Evolutionary conservation across 2,113 vertebrate genomes (phyloP), one percentile per base, ranked within the genome.

Genomic region (Xyrauchen texanus): DNA sequence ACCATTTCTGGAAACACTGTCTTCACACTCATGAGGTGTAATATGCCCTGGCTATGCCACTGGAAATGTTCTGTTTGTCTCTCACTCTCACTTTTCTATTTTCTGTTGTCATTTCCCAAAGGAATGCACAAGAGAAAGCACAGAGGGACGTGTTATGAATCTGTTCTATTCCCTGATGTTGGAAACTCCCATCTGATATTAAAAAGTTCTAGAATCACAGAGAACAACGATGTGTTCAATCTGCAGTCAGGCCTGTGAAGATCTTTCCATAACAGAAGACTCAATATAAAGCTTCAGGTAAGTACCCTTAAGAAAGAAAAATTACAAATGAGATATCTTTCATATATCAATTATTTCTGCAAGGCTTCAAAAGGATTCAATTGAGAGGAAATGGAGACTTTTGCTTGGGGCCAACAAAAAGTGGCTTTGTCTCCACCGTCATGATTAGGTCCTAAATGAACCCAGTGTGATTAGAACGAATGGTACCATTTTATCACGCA

Each of bases 81-180:
- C 55, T 72, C 55, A 73, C n/a, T 8, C n/a, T n/a, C 8, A 5
- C 12, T 73, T 72, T 72, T 73, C 70, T 73, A 73, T 73, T 73
- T 72, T 73, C 55, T 73, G 70, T 46, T 15, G 55, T 42, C 57
- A 16, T 11, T 64, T 63, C 46, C 4, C 15, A 44, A 42, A 58
- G 47, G 6, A 72, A 12, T 21, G 53, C 69, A 12, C 12, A 58
- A 52, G 69, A 13, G 53, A 58, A 6, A 5, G n/a, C 5, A 68
- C 10, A 5, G 21, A 0, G 68, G 55, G 68, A 15, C 44, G 11
- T 57, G 68, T 15, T 44, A 34, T 45, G 52, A 7, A 42, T 11
- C 8, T 47, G 21, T 34, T 34, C 21, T 34, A 3, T 34, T 34
- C 21, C 21, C 21, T 34, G 21, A 3, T 34, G 21, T 34, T 34